Conservation (phyloP, 2,113 vertebrate genomes). For the Protobothrops flavoviridis region DNA sequence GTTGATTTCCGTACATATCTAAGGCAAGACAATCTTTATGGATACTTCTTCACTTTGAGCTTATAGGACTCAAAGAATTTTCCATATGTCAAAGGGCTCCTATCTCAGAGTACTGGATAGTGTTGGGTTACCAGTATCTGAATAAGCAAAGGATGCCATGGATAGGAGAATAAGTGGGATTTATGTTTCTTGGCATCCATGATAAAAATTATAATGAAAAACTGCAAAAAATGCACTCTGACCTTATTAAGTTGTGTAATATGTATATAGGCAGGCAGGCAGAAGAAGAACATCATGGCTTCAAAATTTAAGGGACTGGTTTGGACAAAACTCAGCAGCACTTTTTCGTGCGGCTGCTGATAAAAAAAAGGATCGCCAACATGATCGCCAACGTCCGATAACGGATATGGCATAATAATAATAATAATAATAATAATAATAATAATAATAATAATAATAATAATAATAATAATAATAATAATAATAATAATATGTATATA, state of each 20-base stretch:
- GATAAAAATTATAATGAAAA: not conserved
- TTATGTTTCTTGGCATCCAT: not conserved
- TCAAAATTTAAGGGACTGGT: no score
- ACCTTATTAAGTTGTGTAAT: not conserved
- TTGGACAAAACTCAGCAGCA: no score
- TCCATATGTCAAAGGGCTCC: not conserved
- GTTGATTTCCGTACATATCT: not conserved
- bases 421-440: no score
- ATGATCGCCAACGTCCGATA: no score
- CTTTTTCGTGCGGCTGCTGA: no score
- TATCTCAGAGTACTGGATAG: not conserved
- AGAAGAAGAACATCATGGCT: no score
- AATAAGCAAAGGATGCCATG: not conserved
- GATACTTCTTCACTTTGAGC: not conserved
- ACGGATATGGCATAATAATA: no score
- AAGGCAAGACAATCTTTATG: not conserved
- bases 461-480: no score
- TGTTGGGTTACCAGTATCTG: not conserved
- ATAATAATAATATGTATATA: not conserved
- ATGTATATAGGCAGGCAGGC: not conserved
- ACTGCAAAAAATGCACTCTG: not conserved
- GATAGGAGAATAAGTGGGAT: not conserved
- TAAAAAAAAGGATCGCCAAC: no score
- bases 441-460: no score
- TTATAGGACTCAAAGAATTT: not conserved